Base-by-base conservation (phyloP, 2,888 invertebrate genomes). In the Polyploca ridens region DNA sequence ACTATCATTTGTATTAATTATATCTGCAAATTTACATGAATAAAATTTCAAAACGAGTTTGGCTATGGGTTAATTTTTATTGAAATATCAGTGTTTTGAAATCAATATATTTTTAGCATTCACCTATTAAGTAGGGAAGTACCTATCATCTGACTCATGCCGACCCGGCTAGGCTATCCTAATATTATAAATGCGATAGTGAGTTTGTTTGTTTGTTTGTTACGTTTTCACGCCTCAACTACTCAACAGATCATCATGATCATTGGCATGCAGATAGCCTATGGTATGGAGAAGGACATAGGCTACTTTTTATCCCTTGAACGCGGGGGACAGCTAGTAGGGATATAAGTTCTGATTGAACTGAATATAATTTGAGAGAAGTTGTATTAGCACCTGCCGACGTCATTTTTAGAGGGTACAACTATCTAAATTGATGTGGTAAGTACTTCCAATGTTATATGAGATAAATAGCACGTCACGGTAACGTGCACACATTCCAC, bases 11-110 rank as follows among this genome's bases (percentile, higher is more conserved):
- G 93, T 94, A 94, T 88, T 94, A 91, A 94, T 90, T 93, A 93
- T 94, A 93, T 90, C 91, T 92, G 93, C 94, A 94, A 94, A 94
- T 94, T 94, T 94, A 94, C 94, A 94, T 93, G 87, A 94, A 94
- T 94, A 94, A 94, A 94, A 91, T 82, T 88, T 93, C 88, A 87
- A 93, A 94, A 94, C 84, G 91, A 92, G 92, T 91, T 93, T 93
- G 92, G 88, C 88, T 88, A 74, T 78, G 73, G 82, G 82, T 80
- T 82, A 85, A 83, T 84, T 84, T 78, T 68, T 62, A 49, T 58
- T 54, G 19, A 35, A 46, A 46, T 46, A 13, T 6, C 11, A 13
- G 5, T 46, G 14, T 14, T 46, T 46, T 33, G 33, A 5, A 33
- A 3, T 46, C 11, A 14, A n/a, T n/a, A n/a, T n/a, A n/a, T n/a